These are phyloP conservation scores for Euzophera pinguis DNA, from an alignment of 2,888 invertebrate species.

Conservation along the genomic window DNA sequence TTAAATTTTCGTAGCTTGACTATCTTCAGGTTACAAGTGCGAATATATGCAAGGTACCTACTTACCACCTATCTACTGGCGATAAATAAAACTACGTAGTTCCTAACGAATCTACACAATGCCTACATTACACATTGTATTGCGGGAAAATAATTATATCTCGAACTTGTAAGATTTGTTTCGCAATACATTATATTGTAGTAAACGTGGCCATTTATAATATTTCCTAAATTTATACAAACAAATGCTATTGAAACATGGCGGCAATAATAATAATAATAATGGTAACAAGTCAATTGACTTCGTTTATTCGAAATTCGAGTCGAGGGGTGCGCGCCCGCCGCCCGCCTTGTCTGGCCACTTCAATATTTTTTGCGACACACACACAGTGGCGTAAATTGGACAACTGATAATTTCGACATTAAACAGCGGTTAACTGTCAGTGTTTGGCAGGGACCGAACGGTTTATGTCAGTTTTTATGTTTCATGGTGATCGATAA, in stretches of 20 bases:
- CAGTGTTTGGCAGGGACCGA: conserved; percentile 50
- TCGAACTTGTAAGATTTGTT: too few relatives aligned
- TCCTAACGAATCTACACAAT: not conserved
- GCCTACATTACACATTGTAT: too few relatives aligned
- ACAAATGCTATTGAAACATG: conserved; percentile 24
- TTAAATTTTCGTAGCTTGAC: conserved; percentile 2
- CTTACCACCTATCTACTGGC: not conserved
- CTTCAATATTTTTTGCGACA: conserved; percentile 66
- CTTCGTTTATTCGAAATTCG: conserved; percentile 32
- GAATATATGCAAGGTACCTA: not conserved
- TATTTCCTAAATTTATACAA: not conserved
- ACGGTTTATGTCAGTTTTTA: conserved; percentile 68
- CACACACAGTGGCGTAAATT: conserved; percentile 57
- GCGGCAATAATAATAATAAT: conserved; percentile 53
- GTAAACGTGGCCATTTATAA: not conserved
- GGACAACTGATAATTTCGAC: conserved; percentile 73
- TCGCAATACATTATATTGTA: too few relatives aligned
- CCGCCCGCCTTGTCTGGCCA: conserved; percentile 45
- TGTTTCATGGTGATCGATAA: conserved; percentile 52
- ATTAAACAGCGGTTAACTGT: conserved; percentile 73
- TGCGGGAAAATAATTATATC: too few relatives aligned
- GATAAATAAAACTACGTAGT: conserved; percentile 8
- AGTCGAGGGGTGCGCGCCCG: conserved; percentile 38
- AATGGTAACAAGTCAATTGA: conserved; percentile 72
- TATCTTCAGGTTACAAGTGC: not conserved